Evolutionary conservation across 2,797 vertebrate species (phyloP).

Genomic region (Dromococcyx pavoninus): DNA sequence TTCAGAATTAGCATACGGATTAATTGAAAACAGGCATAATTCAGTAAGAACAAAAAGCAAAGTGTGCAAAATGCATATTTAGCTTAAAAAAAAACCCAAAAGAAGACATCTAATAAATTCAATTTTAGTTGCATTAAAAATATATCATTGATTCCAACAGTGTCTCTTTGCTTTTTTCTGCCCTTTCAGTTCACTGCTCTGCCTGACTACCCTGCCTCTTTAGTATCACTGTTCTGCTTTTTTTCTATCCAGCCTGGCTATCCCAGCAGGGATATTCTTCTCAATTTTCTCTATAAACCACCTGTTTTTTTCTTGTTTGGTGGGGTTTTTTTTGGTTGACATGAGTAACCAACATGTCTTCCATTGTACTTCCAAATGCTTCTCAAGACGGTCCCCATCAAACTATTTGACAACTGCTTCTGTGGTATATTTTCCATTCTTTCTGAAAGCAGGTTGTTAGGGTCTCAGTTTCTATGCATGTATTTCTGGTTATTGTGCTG

Average conservation of each 20-base stretch:
- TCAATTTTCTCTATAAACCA: neutral
- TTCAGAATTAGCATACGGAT: neutral
- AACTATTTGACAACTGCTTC: neutral
- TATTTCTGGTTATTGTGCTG: neutral
- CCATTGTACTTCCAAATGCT: neutral
- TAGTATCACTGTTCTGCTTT: neutral
- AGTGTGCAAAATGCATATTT: neutral
- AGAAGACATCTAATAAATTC: neutral
- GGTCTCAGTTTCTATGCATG: neutral
- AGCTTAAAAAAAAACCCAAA: neutral
- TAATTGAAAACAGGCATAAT: neutral
- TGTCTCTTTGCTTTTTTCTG: neutral
- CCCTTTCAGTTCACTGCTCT: neutral
- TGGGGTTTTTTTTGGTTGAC: neutral
- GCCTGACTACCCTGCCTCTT: neutral
- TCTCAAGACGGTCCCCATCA: neutral
- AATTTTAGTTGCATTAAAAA: neutral
- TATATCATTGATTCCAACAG: neutral
- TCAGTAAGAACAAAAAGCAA: neutral
- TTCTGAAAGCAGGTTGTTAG: neutral
- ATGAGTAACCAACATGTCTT: neutral
- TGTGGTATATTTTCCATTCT: neutral
- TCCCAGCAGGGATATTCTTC: neutral
- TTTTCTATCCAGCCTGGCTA: neutral
- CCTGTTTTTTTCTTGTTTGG: neutral